These are phyloP conservation scores for Pterostichus madidus DNA, from an alignment of 2,888 invertebrate genomes.

Conservation along the genomic window DNA sequence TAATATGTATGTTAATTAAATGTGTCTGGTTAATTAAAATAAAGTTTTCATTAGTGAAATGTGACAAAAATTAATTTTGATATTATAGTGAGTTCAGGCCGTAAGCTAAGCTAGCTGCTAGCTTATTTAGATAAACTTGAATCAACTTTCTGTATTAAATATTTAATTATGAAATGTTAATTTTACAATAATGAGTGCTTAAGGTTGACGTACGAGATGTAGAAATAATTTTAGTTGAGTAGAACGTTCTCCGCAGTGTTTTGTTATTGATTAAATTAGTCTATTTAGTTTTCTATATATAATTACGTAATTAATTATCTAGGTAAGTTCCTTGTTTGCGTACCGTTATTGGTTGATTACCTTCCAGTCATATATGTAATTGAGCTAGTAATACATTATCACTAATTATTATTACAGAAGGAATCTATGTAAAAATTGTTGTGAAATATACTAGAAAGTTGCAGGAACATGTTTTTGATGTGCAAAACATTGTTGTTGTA, in stretches of 20 bases:
- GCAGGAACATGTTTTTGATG: neutral
- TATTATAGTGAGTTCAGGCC: slow-evolving; percentile 29
- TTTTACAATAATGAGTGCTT: slow-evolving; percentile 40
- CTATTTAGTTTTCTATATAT: slow-evolving; percentile 43
- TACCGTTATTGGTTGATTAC: slow-evolving; percentile 44
- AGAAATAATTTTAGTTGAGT: neutral
- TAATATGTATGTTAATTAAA: slow-evolving; percentile 64
- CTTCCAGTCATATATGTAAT: slow-evolving; percentile 30
- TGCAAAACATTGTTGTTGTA: neutral
- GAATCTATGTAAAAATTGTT: slow-evolving; percentile 6
- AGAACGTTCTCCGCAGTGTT: neutral
- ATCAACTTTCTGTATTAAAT: slow-evolving; percentile 54
- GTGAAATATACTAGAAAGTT: slow-evolving; percentile 33
- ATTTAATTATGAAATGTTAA: slow-evolving; percentile 40
- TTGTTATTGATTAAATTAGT: slow-evolving; percentile 46
- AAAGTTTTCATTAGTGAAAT: slow-evolving; percentile 60
- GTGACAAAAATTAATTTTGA: slow-evolving; percentile 48
- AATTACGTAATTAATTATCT: slow-evolving; percentile 49
- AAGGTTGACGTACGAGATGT: slow-evolving; percentile 1
- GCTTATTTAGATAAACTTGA: slow-evolving; percentile 50
- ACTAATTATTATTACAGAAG: slow-evolving; percentile 35
- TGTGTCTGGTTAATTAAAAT: slow-evolving; percentile 60
- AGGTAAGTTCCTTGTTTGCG: slow-evolving; percentile 33
- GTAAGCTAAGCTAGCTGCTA: neutral
- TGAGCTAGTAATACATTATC: slow-evolving; percentile 34